A percentile compares a stretch with the other conserved stretches of the same genome.
Evolutionary conservation across 2,888 invertebrate genomes (phyloP).

Genomic region (Amblyteles armatorius): DNA sequence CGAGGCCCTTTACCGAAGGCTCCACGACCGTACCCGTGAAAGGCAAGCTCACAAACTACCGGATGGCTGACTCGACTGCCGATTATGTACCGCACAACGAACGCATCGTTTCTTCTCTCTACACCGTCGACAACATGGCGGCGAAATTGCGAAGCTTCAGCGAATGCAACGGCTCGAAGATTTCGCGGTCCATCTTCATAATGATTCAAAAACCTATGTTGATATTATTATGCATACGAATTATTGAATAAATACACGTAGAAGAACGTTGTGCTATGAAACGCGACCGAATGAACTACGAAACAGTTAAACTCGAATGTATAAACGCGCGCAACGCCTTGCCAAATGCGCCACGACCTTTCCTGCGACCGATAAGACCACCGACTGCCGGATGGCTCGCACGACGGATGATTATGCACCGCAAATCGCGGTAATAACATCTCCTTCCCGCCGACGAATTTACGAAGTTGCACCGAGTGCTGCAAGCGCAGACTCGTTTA

Average conservation of each 20-base stretch:
- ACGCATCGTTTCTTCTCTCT: not conserved
- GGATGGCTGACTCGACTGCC: not conserved
- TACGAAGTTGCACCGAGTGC: not conserved
- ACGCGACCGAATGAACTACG: not conserved
- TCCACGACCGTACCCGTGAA: not conserved
- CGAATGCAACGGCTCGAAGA: not conserved
- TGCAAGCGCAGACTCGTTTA: not conserved
- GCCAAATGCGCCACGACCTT: not conserved
- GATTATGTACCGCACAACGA: not conserved
- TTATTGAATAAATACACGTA: too few species aligned
- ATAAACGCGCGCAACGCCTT: not conserved
- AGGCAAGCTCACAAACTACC: not conserved
- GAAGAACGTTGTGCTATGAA: too few species aligned
- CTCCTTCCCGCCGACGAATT: not conserved
- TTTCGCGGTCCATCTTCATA: too few species aligned
- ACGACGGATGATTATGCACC: not conserved
- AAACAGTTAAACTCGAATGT: not conserved
- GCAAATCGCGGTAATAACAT: not conserved
- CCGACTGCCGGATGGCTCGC: not conserved
- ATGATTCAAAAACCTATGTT: too few species aligned
- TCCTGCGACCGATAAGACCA: not conserved
- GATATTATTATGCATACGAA: too few species aligned
- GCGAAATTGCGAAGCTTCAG: not conserved
- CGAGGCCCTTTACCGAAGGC: not conserved
- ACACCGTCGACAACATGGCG: not conserved